phyloP scores from a whole-genome alignment of 2,797 vertebrate species.

The Peromyscus nudipes region DNA sequence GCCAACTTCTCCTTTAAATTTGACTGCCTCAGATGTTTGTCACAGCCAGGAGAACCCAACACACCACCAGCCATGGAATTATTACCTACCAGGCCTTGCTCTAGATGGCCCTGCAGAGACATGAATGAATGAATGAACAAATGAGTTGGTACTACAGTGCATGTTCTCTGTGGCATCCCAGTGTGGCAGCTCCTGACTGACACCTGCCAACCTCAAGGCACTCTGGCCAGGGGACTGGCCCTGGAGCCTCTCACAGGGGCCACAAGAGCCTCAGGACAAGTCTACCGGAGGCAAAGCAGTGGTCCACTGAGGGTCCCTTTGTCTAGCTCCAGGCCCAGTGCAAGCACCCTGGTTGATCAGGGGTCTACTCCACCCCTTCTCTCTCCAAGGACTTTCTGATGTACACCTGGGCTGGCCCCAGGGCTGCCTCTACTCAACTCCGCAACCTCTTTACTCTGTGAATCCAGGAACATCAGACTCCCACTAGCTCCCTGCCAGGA shows the following conservation, averaged over 20 bases:
- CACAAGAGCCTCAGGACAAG: background rate
- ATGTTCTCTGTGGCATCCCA: accelerated
- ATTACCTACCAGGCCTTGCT: background rate
- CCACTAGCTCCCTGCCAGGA: background rate
- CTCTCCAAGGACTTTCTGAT: background rate
- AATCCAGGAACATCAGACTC: background rate
- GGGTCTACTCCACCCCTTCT: background rate
- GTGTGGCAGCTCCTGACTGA: background rate
- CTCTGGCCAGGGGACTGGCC: background rate
- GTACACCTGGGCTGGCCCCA: background rate
- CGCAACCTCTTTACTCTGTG: background rate
- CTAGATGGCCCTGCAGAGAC: background rate
- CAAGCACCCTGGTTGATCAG: background rate
- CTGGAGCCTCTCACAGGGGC: background rate
- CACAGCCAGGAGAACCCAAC: background rate
- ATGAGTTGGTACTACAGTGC: background rate
- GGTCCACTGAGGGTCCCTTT: too few relatives aligned
- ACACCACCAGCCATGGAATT: background rate
- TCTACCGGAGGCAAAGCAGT: background rate
- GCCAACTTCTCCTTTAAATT: background rate
- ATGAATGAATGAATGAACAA: too few relatives aligned
- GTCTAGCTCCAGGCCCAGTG: background rate
- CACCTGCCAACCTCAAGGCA: background rate
- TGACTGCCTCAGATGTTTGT: background rate
- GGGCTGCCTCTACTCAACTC: background rate